Percentiles rank a stretch among this genome's conserved stretches.
These are phyloP conservation scores for Argopecten irradians DNA, from an alignment of 1,140 invertebrate genomes.

Conservation along the genomic window DNA sequence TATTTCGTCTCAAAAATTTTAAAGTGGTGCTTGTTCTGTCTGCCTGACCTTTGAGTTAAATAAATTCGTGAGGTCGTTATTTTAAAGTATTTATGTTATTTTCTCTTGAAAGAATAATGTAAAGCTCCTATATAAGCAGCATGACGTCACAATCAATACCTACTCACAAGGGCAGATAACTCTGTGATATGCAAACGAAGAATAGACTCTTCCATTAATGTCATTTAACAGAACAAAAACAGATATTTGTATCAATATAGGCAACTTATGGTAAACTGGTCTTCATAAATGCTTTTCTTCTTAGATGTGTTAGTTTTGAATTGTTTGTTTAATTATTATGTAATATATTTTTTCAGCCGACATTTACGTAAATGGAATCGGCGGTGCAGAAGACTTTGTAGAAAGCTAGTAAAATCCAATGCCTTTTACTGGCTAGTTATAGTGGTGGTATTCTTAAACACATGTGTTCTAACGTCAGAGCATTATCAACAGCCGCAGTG, in stretches of 20 bases:
- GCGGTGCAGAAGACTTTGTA: conserved; percentile 90
- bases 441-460: conserved; percentile 77
- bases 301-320: not conserved
- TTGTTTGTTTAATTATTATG: not conserved
- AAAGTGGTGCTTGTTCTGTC: too few relatives aligned
- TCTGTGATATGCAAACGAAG: too few relatives aligned
- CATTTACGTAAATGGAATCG: conserved; percentile 87
- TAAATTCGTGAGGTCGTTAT: too few relatives aligned
- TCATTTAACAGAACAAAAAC: not conserved
- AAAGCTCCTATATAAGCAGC: too few relatives aligned
- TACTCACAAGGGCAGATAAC: too few relatives aligned
- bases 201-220: not conserved
- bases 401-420: conserved; percentile 98
- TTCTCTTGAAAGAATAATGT: too few relatives aligned
- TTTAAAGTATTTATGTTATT: too few relatives aligned
- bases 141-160: too few relatives aligned
- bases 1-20: not conserved
- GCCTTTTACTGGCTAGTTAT: conserved; percentile 97
- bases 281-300: not conserved
- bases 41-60: too few relatives aligned
- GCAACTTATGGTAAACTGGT: not conserved
- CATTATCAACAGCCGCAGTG: conserved; percentile 95
- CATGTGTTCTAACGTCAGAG: conserved; percentile 91
- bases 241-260: not conserved
- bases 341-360: conserved; percentile 68